Evolutionary conservation across 1,140 invertebrate genomes (phyloP), one percentile per base, ranked within the genome.

Genomic region (Drosophila sulfurigaster): DNA sequence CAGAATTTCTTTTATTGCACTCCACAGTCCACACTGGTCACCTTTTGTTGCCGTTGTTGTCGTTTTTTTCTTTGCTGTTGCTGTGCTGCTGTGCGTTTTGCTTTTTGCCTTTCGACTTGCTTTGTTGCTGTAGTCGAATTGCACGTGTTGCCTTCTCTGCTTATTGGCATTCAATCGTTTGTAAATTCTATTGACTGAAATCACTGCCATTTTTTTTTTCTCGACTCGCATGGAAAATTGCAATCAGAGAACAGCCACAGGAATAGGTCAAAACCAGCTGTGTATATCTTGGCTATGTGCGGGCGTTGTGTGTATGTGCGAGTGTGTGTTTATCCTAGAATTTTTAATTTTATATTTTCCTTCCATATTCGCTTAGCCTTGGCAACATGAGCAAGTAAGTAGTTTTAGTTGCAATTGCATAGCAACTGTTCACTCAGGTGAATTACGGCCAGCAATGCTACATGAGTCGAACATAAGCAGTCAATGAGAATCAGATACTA

Each of bases 121-220:
- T 16, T 68, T 63, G 78, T 64, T 66, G 60, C 57, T 59, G 30
- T 60, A 58, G 74, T 70, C 52, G 62, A 54, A 48, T 75, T 77
- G 78, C 80, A 88, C 80, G 77, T 89, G 85, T 83, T 83, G 80
- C 77, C 80, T 59, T 54, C 52, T 58, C 67, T 70, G 62, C 77
- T 88, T 87, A 88, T 87, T 88, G 82, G 83, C 83, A 77, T 74
- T 82, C 80, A 87, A 88, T 80, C 77, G 69, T 60, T 78, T 81
- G 66, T 81, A 89, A 83, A 88, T 89, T 68, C 85, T 75, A 67
- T 74, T 45, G 75, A 75, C 56, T 52, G 63, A 81, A 88, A 88
- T 88, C 85, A 75, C 46, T 70, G 66, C 49, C 48, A 13, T 79
- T 68, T 79, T 71, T 43, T 43, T 46, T 16, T 30, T 58, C 16